Conservation (phyloP, 1,140 invertebrate genomes). For the Drosophila watanabei region DNA sequence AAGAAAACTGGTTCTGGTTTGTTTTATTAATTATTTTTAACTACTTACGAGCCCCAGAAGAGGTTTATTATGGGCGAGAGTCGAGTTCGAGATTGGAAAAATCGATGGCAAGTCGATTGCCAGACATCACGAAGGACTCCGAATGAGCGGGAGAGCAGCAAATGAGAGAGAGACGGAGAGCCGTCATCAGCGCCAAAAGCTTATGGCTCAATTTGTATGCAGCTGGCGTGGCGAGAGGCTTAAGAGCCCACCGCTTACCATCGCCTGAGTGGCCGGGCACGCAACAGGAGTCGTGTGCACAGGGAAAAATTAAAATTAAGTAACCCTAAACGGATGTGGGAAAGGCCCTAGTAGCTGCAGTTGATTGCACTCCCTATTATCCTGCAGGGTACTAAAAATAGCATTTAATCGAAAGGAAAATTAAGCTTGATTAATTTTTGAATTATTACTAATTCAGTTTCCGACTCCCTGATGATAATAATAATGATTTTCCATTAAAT, state of each 20-base stretch:
- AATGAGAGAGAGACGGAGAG: constrained; percentile 8
- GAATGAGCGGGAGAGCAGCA: not conserved
- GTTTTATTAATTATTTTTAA: constrained; percentile 78
- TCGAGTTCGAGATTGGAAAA: constrained; percentile 51
- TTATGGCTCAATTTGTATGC: constrained; percentile 82
- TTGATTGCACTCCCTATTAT: constrained; percentile 5
- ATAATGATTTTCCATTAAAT: not conserved
- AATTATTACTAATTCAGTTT: not conserved
- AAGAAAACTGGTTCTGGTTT: constrained; percentile 71
- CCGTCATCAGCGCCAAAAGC: constrained; percentile 62
- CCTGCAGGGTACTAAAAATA: constrained; percentile 9
- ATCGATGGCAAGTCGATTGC: constrained; percentile 62
- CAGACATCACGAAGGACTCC: constrained; percentile 44
- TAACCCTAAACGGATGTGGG: constrained; percentile 2
- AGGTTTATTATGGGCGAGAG: constrained; percentile 45
- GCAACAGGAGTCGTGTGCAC: constrained; percentile 36
- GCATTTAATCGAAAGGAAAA: not conserved
- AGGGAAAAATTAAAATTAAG: constrained; percentile 31
- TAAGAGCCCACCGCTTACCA: constrained; percentile 60
- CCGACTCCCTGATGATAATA: not conserved
- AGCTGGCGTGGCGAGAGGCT: constrained; percentile 68
- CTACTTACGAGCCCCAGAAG: constrained; percentile 49
- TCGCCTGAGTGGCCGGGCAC: constrained; percentile 25
- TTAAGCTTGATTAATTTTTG: not conserved
- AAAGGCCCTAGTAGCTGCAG: not conserved